Conservation (phyloP, 1,140 invertebrate species). For the Harpegnathos saltator region DNA sequence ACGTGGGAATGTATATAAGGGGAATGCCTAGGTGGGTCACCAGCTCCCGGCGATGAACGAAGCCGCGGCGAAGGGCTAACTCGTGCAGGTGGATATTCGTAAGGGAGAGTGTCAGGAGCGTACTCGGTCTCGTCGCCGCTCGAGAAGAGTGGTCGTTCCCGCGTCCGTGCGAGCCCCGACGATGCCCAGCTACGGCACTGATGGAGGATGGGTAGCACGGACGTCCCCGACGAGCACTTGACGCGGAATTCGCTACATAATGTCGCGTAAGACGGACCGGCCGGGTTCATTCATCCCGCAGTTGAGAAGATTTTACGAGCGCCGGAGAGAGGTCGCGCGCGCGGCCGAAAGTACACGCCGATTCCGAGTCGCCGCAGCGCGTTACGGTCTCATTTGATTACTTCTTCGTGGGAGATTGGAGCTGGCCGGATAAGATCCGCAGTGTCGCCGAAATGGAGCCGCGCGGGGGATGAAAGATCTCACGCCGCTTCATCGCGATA, state of each 20-base stretch:
- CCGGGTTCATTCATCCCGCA: conserved; percentile 56
- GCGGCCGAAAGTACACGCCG: background rate
- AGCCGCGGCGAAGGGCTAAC: background rate
- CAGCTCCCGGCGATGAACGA: conserved; percentile 17
- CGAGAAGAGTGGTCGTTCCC: background rate
- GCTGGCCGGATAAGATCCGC: conserved; percentile 8
- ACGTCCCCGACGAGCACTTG: conserved; percentile 33
- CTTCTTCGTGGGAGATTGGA: conserved; percentile 7
- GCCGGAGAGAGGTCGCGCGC: background rate
- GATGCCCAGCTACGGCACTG: conserved; percentile 2
- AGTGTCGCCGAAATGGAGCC: background rate
- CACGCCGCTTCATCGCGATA: background rate
- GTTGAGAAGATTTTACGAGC: conserved; percentile 41
- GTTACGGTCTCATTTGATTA: conserved; percentile 33
- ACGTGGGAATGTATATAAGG: conserved; percentile 13
- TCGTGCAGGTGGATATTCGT: conserved; percentile 18
- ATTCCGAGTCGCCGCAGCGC: conserved; percentile 17
- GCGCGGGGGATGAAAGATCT: conserved; percentile 35
- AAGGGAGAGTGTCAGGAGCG: background rate
- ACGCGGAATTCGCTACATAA: conserved; percentile 63
- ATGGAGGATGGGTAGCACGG: background rate
- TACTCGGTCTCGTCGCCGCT: background rate
- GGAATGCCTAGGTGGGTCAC: conserved; percentile 5
- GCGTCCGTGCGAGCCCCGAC: background rate
- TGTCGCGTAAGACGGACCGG: conserved; percentile 32